phyloP scores from a whole-genome alignment of 2,113 vertebrate genomes.

The Chloropsis hardwickii region DNA sequence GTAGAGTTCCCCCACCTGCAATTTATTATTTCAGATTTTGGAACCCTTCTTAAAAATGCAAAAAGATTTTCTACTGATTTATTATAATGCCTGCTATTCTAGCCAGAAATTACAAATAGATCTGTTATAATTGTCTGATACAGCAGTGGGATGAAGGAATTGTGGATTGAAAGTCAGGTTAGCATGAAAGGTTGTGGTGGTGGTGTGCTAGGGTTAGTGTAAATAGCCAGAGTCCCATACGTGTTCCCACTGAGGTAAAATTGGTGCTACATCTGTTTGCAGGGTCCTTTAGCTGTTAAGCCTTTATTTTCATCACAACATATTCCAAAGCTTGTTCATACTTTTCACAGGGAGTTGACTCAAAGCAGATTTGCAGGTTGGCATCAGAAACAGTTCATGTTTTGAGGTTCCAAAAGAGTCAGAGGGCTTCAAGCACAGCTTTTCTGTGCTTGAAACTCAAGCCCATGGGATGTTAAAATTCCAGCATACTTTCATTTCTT shows the following conservation, averaged over 20 bases:
- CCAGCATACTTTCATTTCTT: background rate
- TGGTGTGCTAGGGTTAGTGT: background rate
- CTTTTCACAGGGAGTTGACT: background rate
- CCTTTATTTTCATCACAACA: background rate
- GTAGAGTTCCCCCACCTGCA: background rate
- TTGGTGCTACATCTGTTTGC: background rate
- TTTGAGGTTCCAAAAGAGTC: background rate
- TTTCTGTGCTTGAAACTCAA: background rate
- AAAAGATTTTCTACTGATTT: background rate
- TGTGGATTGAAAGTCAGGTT: background rate
- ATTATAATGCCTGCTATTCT: background rate
- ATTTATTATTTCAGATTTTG: background rate
- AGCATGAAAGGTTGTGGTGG: background rate
- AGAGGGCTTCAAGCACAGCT: background rate
- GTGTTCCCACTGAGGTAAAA: background rate
- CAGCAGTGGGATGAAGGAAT: background rate
- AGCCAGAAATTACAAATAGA: background rate
- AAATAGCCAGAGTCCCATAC: background rate
- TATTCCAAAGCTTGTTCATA: background rate
- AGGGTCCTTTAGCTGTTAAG: background rate
- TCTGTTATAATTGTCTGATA: background rate
- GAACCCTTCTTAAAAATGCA: background rate
- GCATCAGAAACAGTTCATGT: background rate
- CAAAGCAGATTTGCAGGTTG: background rate
- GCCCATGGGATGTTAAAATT: background rate